Percentiles rank a stretch among this genome's conserved stretches.
These are phyloP conservation scores for Hafferia zeledoni DNA, from an alignment of 2,797 vertebrate genomes.

Conservation along the genomic window DNA sequence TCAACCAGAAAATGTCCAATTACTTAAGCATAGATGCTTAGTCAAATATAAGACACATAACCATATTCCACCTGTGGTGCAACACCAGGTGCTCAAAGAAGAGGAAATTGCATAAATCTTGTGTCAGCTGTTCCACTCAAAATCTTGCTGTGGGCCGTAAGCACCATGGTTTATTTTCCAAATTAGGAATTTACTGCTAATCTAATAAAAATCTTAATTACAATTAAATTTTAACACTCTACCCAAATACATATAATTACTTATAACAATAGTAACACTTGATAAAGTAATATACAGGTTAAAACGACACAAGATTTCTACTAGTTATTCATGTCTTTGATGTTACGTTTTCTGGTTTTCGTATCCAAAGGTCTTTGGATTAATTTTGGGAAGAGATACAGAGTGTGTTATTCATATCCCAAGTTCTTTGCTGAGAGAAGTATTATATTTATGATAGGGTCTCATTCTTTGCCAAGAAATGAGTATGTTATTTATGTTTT, in stretches of 20 bases:
- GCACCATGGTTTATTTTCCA: background rate
- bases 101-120: background rate
- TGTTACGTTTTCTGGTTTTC: background rate
- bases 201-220: background rate
- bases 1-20: background rate
- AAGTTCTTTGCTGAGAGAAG: background rate
- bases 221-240: background rate
- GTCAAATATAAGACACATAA: background rate
- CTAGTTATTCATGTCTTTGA: background rate
- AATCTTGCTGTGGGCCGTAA: background rate
- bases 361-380: background rate
- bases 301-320: background rate
- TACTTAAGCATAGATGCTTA: background rate
- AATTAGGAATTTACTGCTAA: background rate
- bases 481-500: background rate
- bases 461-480: background rate
- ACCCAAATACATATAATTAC: background rate
- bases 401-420: background rate
- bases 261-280: background rate
- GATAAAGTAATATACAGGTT: background rate
- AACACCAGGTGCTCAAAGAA: background rate
- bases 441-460: background rate
- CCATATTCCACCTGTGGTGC: background rate
- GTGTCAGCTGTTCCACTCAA: background rate
- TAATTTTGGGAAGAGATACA: background rate